Conservation (phyloP, 2,888 invertebrate species). For the Orthosia gothica region DNA sequence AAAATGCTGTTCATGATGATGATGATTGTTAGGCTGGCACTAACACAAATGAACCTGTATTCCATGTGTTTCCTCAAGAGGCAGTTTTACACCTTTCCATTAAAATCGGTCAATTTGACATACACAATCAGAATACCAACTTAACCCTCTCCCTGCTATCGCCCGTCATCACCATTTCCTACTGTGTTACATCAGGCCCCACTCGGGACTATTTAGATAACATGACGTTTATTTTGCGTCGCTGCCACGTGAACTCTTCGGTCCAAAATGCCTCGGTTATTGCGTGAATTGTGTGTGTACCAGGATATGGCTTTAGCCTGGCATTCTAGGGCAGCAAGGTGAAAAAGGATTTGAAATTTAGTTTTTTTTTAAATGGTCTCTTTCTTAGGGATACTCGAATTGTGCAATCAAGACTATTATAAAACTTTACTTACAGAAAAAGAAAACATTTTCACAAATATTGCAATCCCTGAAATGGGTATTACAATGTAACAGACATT, state of each 20-base stretch:
- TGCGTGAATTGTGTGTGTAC: conserved; percentile 1
- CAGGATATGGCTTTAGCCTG: neutral
- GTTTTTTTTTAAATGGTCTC: too few relatives aligned
- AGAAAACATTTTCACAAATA: too few relatives aligned
- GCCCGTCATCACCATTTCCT: conserved; percentile 48
- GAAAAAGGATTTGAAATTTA: neutral
- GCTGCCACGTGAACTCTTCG: conserved; percentile 56
- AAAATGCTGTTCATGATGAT: too few relatives aligned
- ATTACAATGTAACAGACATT: too few relatives aligned
- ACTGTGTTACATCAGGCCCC: conserved; percentile 54
- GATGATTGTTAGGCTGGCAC: too few relatives aligned
- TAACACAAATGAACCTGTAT: too few relatives aligned
- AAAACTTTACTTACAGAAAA: too few relatives aligned
- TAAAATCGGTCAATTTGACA: neutral
- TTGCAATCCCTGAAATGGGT: too few relatives aligned
- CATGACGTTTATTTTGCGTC: conserved; percentile 66
- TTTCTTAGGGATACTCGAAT: too few relatives aligned
- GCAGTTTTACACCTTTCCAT: neutral
- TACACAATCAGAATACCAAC: conserved; percentile 26
- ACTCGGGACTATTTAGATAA: conserved; percentile 76
- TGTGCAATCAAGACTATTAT: too few relatives aligned
- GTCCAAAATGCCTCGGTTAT: conserved; percentile 22
- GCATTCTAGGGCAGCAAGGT: neutral
- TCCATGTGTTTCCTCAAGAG: too few relatives aligned
- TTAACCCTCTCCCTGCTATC: conserved; percentile 48